phyloP scores from a whole-genome alignment of 2,113 vertebrate species.

The Odocoileus hemionus region DNA sequence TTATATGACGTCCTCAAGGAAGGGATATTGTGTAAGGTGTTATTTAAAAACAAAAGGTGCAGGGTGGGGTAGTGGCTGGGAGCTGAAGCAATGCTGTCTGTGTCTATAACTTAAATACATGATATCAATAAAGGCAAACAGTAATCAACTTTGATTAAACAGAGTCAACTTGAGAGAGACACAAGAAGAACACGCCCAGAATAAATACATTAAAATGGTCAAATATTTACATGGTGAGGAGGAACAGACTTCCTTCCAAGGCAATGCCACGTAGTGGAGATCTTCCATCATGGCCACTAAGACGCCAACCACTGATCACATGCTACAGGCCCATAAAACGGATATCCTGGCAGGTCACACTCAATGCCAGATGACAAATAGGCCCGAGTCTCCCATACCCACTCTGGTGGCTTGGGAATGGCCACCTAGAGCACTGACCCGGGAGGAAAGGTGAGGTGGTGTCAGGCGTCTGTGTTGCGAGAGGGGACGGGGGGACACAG shows the following conservation, averaged over 20 bases:
- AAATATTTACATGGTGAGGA: constrained; percentile 42
- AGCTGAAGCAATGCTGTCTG: constrained; percentile 7
- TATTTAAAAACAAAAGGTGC: not conserved
- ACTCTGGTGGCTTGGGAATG: not conserved
- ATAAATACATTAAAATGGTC: constrained; percentile 49
- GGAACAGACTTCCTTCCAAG: not conserved
- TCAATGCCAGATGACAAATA: not conserved
- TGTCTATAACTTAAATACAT: constrained; percentile 39
- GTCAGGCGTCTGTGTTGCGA: not conserved
- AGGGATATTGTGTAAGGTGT: not conserved
- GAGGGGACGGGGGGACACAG: not conserved
- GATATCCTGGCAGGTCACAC: not conserved
- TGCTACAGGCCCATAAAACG: not conserved
- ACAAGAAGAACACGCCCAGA: constrained; percentile 17
- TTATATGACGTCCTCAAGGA: constrained; percentile 20
- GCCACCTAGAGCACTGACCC: not conserved
- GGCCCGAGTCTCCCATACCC: not conserved
- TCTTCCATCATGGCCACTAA: not conserved
- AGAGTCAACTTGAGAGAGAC: constrained; percentile 52
- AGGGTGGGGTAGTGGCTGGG: not conserved
- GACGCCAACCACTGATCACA: not conserved
- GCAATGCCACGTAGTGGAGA: not conserved
- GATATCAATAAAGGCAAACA: constrained; percentile 45
- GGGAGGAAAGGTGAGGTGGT: not conserved
- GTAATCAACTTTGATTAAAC: constrained; percentile 47